Percentiles rank a stretch among this genome's conserved stretches.
Conservation (phyloP, 2,113 vertebrate genomes). For the Vulpes ferrilata region DNA sequence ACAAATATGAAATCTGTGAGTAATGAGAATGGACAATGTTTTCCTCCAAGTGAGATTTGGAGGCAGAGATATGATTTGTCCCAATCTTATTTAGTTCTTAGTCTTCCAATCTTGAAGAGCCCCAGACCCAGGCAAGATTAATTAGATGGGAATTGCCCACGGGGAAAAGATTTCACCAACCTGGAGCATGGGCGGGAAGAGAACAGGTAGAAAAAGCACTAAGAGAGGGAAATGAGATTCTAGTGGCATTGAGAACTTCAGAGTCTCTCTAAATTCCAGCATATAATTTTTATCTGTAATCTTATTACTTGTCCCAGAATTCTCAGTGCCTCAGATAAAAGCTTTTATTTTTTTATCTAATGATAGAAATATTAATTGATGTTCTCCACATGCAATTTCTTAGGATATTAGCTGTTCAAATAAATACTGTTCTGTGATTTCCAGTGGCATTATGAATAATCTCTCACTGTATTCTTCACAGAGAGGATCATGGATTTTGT, state of each 20-base stretch:
- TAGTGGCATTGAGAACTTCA: not conserved
- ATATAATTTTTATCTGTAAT: conserved; percentile 11
- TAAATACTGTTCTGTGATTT: conserved; percentile 8
- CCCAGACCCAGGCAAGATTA: not conserved
- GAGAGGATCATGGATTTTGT: not conserved
- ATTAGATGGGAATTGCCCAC: not conserved
- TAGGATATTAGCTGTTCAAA: conserved; percentile 20
- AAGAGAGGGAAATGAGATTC: not conserved
- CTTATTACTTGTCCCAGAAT: conserved; percentile 13
- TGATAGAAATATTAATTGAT: not conserved
- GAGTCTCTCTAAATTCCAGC: conserved; percentile 17
- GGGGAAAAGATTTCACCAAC: not conserved
- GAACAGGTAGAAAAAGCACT: not conserved
- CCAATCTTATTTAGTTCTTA: not conserved
- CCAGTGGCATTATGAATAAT: not conserved
- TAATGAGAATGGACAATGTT: not conserved
- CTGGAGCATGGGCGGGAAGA: not conserved
- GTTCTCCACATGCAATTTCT: not conserved
- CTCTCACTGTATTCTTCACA: not conserved
- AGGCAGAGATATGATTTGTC: not conserved
- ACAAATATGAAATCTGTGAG: not conserved
- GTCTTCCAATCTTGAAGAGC: conserved; percentile 33
- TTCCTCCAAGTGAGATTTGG: not conserved
- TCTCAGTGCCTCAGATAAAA: not conserved
- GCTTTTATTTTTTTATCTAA: conserved; percentile 41